These are phyloP conservation scores for Colossoma macropomum DNA, from an alignment of 2,113 vertebrate species.

Conservation along the genomic window DNA sequence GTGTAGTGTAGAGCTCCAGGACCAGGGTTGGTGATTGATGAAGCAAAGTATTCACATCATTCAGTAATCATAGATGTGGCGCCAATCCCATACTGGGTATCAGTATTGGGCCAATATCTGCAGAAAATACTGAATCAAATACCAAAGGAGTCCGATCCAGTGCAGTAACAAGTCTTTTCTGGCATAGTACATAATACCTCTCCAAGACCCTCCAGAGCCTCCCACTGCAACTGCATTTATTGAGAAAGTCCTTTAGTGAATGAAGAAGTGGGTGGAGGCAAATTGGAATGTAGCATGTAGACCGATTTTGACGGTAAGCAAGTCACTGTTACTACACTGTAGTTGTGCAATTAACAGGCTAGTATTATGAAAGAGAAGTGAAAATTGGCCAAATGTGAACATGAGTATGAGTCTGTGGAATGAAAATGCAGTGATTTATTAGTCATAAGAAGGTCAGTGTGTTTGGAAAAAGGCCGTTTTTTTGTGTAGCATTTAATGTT, in stretches of 20 bases:
- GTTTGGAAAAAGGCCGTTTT: not conserved
- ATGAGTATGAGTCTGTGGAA: not conserved
- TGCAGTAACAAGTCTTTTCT: no score
- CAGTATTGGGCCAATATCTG: no score
- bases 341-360: not conserved
- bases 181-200: no score
- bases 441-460: not conserved
- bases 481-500: not conserved
- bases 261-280: not conserved
- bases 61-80: no score
- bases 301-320: not conserved
- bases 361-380: conserved; percentile 13
- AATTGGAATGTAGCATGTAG: not conserved
- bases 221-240: no score
- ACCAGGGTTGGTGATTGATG: no score
- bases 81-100: no score
- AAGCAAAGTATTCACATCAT: no score
- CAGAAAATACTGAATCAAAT: no score
- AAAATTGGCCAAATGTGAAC: not conserved
- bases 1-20: no score
- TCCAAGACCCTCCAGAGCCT: not conserved
- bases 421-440: not conserved
- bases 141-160: no score
- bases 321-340: not conserved
- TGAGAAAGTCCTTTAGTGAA: not conserved